Base-by-base conservation (phyloP, 2,797 vertebrate species). In the Avahi laniger region DNA sequence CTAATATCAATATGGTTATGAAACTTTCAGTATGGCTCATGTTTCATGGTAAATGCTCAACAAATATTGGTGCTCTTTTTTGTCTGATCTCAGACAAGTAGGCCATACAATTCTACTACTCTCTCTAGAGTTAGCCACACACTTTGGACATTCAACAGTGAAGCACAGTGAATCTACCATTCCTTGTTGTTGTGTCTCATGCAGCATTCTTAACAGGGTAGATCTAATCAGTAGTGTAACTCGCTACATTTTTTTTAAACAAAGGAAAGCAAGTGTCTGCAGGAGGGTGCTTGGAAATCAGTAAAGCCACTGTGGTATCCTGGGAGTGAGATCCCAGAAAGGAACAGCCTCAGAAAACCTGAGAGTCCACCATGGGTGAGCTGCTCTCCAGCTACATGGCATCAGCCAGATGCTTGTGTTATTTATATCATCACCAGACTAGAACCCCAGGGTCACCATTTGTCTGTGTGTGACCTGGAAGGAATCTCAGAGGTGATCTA, bases 311-410 rank as follows among this genome's bases (percentile, higher is more conserved):
- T 22, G 0, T 14, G 2, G n/a, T 9, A 81, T 82, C 33, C 75
- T 59, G 20, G 59, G 67, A 52, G 35, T 35, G 15, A 85, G 30
- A 46, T 46, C n/a, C 50, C 38, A 43, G 59, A 38, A 46, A 59
- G 28, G n/a, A 48, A 18, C 6, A 24, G 30, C 1, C 13, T 78
- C 24, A 43, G 38, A 12, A 83, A 75, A 13, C 5, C 26, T 18
- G n/a, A n/a, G 48, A 46, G 18, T 5, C 57, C 3, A 0, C 2
- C 1, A 0, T 14, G 50, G 15, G 20, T 22, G 35, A 57, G 61
- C 33, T 1, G 4, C 14, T 28, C 22, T 63, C 30, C 70, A 75
- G 18, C 38, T 67, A 4, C 15, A 22, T 12, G 2, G 7, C 5
- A 50, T 52, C 87, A 92, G 41, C 33, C 35, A 54, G 48, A 2